Evolutionary conservation across 2,797 vertebrate species (phyloP).

Genomic region (Brotula barbata): DNA sequence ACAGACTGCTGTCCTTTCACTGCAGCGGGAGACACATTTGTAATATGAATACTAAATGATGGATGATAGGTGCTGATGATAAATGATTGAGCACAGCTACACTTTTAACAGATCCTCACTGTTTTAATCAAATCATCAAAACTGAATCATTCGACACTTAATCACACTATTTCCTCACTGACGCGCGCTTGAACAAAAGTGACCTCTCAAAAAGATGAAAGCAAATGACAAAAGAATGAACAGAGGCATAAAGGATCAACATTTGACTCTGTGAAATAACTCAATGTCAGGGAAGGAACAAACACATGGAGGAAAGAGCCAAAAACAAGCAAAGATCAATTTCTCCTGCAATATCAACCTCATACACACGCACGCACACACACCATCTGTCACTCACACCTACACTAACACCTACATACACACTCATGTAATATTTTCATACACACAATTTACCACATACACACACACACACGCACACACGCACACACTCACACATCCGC

Average conservation of each 20-base stretch:
- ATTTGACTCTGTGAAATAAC: conserved; percentile 3
- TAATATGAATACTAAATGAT: conserved; percentile 12
- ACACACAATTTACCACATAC: conserved; percentile 19
- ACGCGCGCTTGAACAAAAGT: neutral
- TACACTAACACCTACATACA: conserved; percentile 34
- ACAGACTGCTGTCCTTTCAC: neutral
- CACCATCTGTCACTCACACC: conserved; percentile 48
- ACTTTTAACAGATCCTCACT: conserved; percentile 1
- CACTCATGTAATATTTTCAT: conserved; percentile 5
- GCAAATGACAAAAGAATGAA: neutral
- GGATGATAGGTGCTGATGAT: conserved; percentile 11
- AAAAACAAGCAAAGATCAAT: conserved; percentile 32
- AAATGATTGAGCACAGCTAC: conserved; percentile 1
- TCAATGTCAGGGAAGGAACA: neutral
- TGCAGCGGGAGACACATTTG: conserved; percentile 3
- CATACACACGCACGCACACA: conserved; percentile 11
- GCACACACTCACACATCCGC: conserved; percentile 36
- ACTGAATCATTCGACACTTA: neutral
- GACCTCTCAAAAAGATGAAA: conserved; percentile 18
- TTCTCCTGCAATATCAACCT: conserved; percentile 35
- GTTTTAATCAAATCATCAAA: conserved; percentile 13
- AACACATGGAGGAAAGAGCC: neutral
- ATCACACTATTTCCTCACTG: conserved; percentile 10
- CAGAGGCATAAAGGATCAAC: neutral
- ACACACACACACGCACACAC: conserved; percentile 17